These are phyloP conservation scores for Parambassis ranga DNA, from an alignment of 2,797 vertebrate genomes.

Conservation along the genomic window DNA sequence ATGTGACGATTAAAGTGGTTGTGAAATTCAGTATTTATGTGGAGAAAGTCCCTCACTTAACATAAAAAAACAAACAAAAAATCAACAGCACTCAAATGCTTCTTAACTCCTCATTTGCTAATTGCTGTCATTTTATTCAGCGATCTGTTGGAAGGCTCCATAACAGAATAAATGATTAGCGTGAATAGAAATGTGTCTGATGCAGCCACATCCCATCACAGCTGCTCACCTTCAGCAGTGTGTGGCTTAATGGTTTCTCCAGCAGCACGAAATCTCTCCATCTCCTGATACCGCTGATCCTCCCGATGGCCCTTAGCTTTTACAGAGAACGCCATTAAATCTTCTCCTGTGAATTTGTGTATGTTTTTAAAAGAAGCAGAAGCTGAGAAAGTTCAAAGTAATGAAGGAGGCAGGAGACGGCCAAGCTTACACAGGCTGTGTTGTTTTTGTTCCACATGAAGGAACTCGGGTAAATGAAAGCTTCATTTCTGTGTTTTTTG, in stretches of 20 bases:
- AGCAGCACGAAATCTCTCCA: slow-evolving; percentile 22
- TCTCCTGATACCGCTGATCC: slow-evolving; percentile 27
- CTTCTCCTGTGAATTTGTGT: background rate
- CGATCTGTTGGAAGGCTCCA: background rate
- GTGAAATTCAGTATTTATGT: background rate
- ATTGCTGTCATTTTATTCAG: slow-evolving; percentile 1
- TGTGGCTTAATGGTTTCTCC: slow-evolving; percentile 31
- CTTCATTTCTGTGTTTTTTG: background rate
- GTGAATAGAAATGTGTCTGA: background rate
- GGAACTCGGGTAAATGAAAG: background rate
- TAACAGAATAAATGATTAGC: background rate
- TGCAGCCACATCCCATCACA: background rate
- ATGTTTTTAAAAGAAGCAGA: background rate
- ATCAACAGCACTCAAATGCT: background rate
- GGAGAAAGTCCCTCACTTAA: background rate
- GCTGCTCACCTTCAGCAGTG: slow-evolving; percentile 8
- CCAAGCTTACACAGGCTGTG: background rate
- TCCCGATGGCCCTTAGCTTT: background rate
- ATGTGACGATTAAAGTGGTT: background rate
- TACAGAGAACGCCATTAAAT: background rate
- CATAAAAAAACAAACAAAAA: background rate
- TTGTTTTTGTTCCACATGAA: background rate
- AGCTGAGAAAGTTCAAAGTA: background rate
- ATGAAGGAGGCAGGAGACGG: background rate
- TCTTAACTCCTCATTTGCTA: background rate